Conservation (phyloP, 2,113 vertebrate species). For the Microcebus lehilahytsara region DNA sequence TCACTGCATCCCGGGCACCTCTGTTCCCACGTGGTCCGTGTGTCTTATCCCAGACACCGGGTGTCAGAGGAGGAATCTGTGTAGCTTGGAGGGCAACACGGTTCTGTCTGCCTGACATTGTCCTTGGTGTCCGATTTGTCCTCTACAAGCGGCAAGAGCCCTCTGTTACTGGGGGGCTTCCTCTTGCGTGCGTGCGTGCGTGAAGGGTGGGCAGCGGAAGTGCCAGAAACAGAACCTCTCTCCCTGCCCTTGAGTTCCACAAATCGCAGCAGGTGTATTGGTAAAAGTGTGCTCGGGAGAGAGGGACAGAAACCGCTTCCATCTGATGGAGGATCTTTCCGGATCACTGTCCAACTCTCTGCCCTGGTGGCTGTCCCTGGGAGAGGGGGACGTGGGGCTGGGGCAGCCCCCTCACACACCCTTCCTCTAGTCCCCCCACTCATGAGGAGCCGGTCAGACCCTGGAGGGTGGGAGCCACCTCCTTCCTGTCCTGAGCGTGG, state of each 20-base stretch:
- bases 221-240: not conserved
- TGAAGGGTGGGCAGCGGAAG: not conserved
- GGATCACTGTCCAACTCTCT: not conserved
- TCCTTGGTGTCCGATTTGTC: not conserved
- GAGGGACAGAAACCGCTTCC: not conserved
- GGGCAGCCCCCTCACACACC: not conserved
- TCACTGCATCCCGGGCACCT: accelerated
- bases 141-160: not conserved
- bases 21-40: accelerated
- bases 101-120: not conserved
- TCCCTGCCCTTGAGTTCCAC: not conserved
- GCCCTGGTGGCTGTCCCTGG: not conserved
- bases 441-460: not conserved
- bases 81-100: not conserved
- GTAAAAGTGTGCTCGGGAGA: not conserved
- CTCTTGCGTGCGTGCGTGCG: accelerated
- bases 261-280: accelerated
- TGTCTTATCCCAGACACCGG: not conserved
- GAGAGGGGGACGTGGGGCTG: too few species aligned
- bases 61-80: not conserved
- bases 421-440: not conserved
- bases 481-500: not conserved
- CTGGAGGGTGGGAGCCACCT: too few species aligned
- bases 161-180: not conserved
- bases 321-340: not conserved